Base-by-base conservation (phyloP, 1,140 invertebrate genomes). In the Penaeus chinensis region DNA sequence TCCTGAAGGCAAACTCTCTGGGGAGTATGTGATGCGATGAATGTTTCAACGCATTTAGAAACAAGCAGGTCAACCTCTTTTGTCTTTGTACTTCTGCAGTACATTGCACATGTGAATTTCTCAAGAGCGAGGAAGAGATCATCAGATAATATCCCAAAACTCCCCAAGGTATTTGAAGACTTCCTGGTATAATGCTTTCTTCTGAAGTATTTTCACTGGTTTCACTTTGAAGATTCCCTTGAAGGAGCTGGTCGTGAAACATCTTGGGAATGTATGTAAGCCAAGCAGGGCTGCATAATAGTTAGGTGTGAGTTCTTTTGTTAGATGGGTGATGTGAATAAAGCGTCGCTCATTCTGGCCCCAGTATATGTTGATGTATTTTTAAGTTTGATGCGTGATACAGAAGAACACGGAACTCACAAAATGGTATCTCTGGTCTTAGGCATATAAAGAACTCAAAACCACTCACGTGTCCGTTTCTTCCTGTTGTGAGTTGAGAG, bases 201-300 rank as follows among this genome's bases (percentile, higher is more conserved):
- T 63, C 80, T 82, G 80, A 61, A 82, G 80, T 24, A 2, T 16
- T 24, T 82, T 79, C 16, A 61, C 2, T 27, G 80, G 61, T 63
- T 63, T 61, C 22, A 82, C 80, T 82, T 82, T 82, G 47, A 47
- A 47, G 27, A 82, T 63, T 18, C 24, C 60, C 37, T 82, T 82
- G 60, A 82, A 82, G 7, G 80, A 47, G 24, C 80, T 82, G 61
- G 62, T 82, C 24, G 20, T 82, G 80, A 63, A n/a, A 61, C 60
- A 82, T 27, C 61, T 61, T 63, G 80, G 62, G 60, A 24, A 63
- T 82, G 13, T 32, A 32, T 61, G 60, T 82, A 61, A 42, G 60
- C 42, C 24, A 54, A 62, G n/a, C 22, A 82, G 60, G 3, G 60
- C 62, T 63, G 80, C 10, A 63, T 62, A 82, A 24, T 10, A 62